Evolutionary conservation across 1,140 invertebrate species (phyloP).

Genomic region (Bathynomus jamesi): DNA sequence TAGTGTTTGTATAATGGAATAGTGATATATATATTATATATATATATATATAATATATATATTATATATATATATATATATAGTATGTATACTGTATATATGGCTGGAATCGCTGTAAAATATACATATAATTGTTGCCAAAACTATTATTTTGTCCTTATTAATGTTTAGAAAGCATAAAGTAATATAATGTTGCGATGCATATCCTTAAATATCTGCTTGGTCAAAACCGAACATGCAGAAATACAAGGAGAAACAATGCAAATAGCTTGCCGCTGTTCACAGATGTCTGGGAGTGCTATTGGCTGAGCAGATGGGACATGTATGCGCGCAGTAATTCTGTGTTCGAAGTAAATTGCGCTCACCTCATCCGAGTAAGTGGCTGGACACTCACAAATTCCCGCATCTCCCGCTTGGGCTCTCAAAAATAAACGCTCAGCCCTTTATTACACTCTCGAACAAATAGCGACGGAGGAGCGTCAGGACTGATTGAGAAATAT

Average conservation of each 20-base stretch:
- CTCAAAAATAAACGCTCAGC: not conserved
- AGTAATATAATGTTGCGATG: not conserved
- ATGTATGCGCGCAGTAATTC: not conserved
- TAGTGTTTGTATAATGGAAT: not conserved
- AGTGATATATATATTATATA: not conserved
- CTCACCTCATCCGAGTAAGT: not conserved
- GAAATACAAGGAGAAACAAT: not conserved
- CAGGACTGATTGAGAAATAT: not conserved
- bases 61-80: conserved; percentile 3
- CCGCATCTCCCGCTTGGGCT: not conserved
- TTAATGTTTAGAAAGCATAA: not conserved
- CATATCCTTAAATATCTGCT: not conserved
- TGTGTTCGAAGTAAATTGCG: not conserved
- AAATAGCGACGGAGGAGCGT: not conserved
- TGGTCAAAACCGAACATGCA: not conserved
- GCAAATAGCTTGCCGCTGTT: not conserved
- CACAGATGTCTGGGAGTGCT: not conserved
- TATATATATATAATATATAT: not conserved
- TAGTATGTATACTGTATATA: not conserved
- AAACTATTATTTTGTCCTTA: not conserved
- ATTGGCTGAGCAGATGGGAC: not conserved
- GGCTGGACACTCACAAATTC: not conserved
- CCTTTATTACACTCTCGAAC: not conserved
- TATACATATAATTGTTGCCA: not conserved
- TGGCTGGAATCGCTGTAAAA: not conserved